These are phyloP conservation scores for Ceraclea dissimilis DNA, from an alignment of 2,888 invertebrate genomes.

Conservation along the genomic window DNA sequence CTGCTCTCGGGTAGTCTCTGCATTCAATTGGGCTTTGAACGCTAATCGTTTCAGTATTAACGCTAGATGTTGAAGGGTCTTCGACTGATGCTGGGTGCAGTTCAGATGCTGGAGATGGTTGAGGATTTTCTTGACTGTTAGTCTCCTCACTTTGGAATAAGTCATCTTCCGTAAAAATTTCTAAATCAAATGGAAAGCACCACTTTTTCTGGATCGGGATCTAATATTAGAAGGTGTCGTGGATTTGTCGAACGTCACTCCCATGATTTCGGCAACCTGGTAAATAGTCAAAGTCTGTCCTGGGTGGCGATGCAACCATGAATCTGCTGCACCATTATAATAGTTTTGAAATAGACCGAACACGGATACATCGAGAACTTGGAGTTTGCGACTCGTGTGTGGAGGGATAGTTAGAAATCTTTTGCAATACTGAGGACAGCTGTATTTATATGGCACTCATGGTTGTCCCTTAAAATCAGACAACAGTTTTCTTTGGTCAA, in stretches of 20 bases:
- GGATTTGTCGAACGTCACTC: slow-evolving; percentile 28
- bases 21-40: too few relatives aligned
- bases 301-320: slow-evolving; percentile 33
- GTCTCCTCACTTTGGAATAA: slow-evolving; percentile 27
- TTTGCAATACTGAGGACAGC: slow-evolving; percentile 29
- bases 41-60: too few relatives aligned
- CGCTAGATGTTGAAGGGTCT: too few relatives aligned
- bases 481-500: slow-evolving; percentile 1
- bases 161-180: slow-evolving; percentile 29
- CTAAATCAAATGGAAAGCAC: slow-evolving; percentile 30
- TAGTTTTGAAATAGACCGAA: slow-evolving; percentile 33
- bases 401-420: slow-evolving; percentile 34
- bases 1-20: background rate
- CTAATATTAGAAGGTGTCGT: slow-evolving; percentile 33
- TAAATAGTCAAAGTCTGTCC: slow-evolving; percentile 35
- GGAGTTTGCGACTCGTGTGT: slow-evolving; percentile 35
- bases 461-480: slow-evolving; percentile 30
- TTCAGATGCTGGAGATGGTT: background rate
- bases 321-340: slow-evolving; percentile 30
- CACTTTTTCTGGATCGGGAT: slow-evolving; percentile 28
- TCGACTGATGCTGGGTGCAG: too few relatives aligned
- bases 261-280: slow-evolving; percentile 30
- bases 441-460: slow-evolving; percentile 30
- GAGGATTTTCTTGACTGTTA: slow-evolving; percentile 15
- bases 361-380: slow-evolving; percentile 35